Percentiles rank a stretch among this genome's conserved stretches.
phyloP scores from a whole-genome alignment of 1,140 invertebrate species.

The Meteorus sp. region DNA sequence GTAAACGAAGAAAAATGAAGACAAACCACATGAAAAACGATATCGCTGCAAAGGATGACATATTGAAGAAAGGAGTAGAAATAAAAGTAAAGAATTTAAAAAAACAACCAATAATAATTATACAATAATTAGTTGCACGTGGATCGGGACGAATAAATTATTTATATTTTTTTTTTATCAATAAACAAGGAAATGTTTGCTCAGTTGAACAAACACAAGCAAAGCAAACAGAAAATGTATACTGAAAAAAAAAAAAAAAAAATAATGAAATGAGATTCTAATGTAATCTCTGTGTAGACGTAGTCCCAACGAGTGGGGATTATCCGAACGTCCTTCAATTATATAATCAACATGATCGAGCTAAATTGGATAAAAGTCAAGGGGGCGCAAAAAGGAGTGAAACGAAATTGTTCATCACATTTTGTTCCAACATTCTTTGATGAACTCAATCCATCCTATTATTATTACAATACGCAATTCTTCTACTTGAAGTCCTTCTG shows the following conservation, averaged over 20 bases:
- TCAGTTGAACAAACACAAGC: not conserved
- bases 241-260: not conserved
- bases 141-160: not conserved
- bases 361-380: no score
- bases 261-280: no score
- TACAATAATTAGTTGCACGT: not conserved
- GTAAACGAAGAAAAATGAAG: not conserved
- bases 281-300: not conserved
- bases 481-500: not conserved
- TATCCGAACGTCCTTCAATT: constrained; percentile 1
- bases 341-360: not conserved
- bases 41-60: not conserved
- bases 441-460: not conserved
- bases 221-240: not conserved
- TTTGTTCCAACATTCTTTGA: not conserved
- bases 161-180: not conserved
- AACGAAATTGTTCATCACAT: not conserved
- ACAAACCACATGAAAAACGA: not conserved
- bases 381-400: not conserved
- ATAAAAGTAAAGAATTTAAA: no score
- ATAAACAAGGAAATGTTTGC: not conserved
- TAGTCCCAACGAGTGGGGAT: not conserved
- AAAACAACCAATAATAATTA: constrained; percentile 2
- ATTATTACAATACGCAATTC: no score
- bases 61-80: no score